phyloP scores from a whole-genome alignment of 1,140 invertebrate genomes.

The Archegozetes longisetosus region DNA sequence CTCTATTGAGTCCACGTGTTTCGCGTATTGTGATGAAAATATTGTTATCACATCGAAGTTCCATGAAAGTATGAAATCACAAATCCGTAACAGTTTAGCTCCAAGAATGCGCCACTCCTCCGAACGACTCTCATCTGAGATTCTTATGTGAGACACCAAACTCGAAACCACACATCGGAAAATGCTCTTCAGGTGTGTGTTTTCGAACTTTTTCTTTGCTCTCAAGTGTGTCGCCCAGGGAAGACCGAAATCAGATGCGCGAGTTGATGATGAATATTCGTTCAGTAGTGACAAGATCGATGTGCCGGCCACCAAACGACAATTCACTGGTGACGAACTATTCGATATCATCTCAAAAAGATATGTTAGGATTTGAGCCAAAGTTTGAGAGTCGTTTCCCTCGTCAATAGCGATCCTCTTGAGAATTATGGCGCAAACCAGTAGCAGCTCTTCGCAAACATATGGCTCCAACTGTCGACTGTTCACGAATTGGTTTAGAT shows the following conservation, averaged over 20 bases:
- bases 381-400: constrained; percentile 30
- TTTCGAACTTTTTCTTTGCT: constrained; percentile 68
- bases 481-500: constrained; percentile 13
- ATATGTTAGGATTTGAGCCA: neutral
- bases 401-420: constrained; percentile 60
- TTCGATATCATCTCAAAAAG: constrained; percentile 4
- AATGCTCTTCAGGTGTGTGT: constrained; percentile 54
- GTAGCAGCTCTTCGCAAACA: constrained; percentile 33
- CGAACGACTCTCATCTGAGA: constrained; percentile 29
- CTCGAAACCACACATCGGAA: constrained; percentile 48
- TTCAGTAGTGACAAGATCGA: constrained; percentile 62
- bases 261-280: constrained; percentile 68
- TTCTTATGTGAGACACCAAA: constrained; percentile 39
- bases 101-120: constrained; percentile 33
- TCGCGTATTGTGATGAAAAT: constrained; percentile 42
- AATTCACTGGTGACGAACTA: constrained; percentile 3
- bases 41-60: constrained; percentile 43
- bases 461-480: constrained; percentile 22
- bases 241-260: constrained; percentile 64
- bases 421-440: constrained; percentile 63
- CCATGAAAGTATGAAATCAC: constrained; percentile 56
- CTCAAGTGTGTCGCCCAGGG: constrained; percentile 70
- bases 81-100: constrained; percentile 43
- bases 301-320: constrained; percentile 51
- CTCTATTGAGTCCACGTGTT: constrained; percentile 23